Conservation (phyloP, 2,888 invertebrate genomes). For the Scelioninae gen. 1 region DNA sequence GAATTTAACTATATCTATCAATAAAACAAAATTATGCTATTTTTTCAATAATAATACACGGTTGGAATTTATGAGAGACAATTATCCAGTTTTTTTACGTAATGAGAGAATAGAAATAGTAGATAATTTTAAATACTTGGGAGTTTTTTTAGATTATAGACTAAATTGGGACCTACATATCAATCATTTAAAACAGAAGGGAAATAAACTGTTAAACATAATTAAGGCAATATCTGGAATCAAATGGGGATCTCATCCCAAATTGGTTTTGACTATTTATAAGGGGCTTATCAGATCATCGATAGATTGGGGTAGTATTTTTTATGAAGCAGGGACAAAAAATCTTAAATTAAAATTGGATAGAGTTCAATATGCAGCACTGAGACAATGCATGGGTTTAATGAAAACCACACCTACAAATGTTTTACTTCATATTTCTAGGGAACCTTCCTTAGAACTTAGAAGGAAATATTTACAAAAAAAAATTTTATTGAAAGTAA, state of each 20-base stretch:
- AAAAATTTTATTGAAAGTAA: slow-evolving; percentile 1
- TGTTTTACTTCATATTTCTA: slow-evolving; percentile 4
- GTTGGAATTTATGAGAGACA: background rate
- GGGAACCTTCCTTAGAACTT: background rate
- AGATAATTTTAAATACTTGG: slow-evolving; percentile 1
- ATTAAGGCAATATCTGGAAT: slow-evolving; percentile 7
- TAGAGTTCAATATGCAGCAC: background rate
- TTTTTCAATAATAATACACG: background rate
- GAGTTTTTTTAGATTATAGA: background rate
- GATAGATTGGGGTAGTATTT: background rate
- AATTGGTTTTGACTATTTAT: background rate
- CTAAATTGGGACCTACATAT: slow-evolving; percentile 23
- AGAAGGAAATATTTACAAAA: background rate
- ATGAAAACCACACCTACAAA: slow-evolving; percentile 32
- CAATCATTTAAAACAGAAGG: background rate
- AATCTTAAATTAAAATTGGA: slow-evolving; percentile 3
- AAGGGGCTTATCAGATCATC: slow-evolving; percentile 5
- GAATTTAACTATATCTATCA: background rate
- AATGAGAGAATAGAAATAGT: background rate
- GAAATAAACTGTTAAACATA: background rate
- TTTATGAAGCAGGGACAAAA: background rate
- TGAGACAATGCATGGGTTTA: slow-evolving; percentile 5
- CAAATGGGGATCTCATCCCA: slow-evolving; percentile 23
- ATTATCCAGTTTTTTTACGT: background rate
- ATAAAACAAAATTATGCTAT: background rate